phyloP scores from a whole-genome alignment of 2,888 invertebrate species.

The Ctena decussata region DNA sequence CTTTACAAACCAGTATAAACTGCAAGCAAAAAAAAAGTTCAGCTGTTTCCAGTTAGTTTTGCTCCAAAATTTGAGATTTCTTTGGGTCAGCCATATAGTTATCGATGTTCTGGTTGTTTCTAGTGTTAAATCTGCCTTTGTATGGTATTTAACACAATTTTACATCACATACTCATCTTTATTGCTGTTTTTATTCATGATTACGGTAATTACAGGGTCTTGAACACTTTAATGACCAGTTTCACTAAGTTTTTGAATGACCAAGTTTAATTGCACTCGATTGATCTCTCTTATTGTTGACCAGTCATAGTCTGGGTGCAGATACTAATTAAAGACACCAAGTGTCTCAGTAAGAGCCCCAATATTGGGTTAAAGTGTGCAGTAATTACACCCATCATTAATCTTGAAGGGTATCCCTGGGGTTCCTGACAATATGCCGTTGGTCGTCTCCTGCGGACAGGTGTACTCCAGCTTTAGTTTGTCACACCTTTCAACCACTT shows the following conservation, averaged over 20 bases:
- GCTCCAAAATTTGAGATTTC: too few species aligned
- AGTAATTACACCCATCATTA: constrained; percentile 4
- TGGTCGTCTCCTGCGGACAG: background rate
- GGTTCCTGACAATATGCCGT: background rate
- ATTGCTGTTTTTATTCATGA: too few species aligned
- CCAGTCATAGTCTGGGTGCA: background rate
- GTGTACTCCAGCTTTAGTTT: background rate
- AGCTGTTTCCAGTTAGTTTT: too few species aligned
- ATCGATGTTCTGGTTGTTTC: too few species aligned
- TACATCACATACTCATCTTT: too few species aligned
- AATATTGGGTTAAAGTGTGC: constrained; percentile 2
- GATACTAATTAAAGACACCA: background rate
- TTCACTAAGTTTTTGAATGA: background rate
- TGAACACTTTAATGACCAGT: too few species aligned
- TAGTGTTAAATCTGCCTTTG: too few species aligned
- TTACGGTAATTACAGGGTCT: too few species aligned
- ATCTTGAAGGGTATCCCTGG: background rate
- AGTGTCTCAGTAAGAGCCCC: background rate
- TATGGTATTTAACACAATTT: too few species aligned
- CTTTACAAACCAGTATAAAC: too few species aligned
- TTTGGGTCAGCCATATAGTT: too few species aligned
- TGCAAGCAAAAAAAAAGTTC: too few species aligned
- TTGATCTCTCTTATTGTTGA: background rate
- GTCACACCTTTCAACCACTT: background rate
- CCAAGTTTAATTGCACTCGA: background rate